Base-by-base conservation (phyloP, 1,140 invertebrate species). In the Drosophila obscura region DNA sequence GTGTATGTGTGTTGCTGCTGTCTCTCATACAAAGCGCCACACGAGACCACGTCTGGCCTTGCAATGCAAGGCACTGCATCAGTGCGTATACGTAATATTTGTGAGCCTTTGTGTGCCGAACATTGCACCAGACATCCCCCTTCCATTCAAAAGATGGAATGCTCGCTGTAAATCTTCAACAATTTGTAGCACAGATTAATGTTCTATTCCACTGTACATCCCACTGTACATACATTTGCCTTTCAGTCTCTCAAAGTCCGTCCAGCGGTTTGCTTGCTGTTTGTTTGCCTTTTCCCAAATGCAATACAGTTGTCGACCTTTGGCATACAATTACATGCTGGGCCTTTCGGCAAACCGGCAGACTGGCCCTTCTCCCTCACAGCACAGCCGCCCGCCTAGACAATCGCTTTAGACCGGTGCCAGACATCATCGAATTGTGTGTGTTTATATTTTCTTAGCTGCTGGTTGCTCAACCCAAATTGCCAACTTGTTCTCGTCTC, bases 41-140 rank as follows among this genome's bases (percentile, higher is more conserved):
- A 52, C 41, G 35, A 58, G 45, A 41, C 71, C 57, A 52, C 55
- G 56, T 67, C 59, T 62, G 73, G 73, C 80, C 63, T 78, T 82
- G 64, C 35, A 13, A 62, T 76, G 56, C 67, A 55, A 57, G 64
- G 73, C 80, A 56, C 74, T 82, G 64, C 64, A 44, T 35, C 59
- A 22, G 35, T 66, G 81, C 81, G 81, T 77, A 87, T 87, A 85
- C 81, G 73, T 81, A 85, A 85, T 74, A 63, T 65, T 60, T 46
- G 15, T 24, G 28, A 45, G n/a, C 51, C 56, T 26, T 45, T 52
- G 41, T 56, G 44, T 41, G 46, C 39, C 49, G 48, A 77, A 64
- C 57, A 45, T 66, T 69, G 65, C 58, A 39, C 39, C 41, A 41
- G 16, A 1, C 16, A 19, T 19, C 1, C 19, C 19, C 19, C 19